Conservation (phyloP, 2,888 invertebrate genomes). For the Nomada fucata region DNA sequence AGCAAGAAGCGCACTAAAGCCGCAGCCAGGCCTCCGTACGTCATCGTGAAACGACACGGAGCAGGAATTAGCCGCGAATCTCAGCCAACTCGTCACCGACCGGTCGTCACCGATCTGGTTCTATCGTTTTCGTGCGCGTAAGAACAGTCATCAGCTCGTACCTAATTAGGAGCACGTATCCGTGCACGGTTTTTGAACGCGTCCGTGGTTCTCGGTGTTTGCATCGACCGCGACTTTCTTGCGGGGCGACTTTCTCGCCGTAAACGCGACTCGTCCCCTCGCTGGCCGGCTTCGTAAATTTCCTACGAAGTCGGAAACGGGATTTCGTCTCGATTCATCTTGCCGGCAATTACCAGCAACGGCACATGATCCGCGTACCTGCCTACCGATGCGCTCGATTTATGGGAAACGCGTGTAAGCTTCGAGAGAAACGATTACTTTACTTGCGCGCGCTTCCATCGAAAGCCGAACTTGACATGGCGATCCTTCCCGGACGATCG, state of each 20-base stretch:
- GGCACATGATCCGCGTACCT: conserved; percentile 72
- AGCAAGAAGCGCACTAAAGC: neutral
- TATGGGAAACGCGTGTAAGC: conserved; percentile 66
- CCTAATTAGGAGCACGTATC: conserved; percentile 70
- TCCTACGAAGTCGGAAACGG: conserved; percentile 72
- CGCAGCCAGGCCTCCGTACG: neutral
- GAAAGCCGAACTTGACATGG: conserved; percentile 60
- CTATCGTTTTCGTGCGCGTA: conserved; percentile 62
- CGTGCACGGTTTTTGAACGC: conserved; percentile 64
- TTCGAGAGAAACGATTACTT: conserved; percentile 67
- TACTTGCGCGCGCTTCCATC: conserved; percentile 61
- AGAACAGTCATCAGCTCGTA: conserved; percentile 66
- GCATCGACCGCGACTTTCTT: conserved; percentile 68
- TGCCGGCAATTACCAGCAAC: conserved; percentile 73
- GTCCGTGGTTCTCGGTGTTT: conserved; percentile 49
- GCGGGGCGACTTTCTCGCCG: conserved; percentile 76
- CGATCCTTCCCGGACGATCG: conserved; percentile 50
- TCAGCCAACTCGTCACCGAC: conserved; percentile 17
- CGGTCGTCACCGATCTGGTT: conserved; percentile 38
- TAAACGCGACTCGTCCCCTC: conserved; percentile 62
- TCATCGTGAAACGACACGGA: conserved; percentile 9
- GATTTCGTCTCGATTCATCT: conserved; percentile 74
- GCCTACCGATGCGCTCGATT: conserved; percentile 66
- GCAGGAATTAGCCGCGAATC: conserved; percentile 51
- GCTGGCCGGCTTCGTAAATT: conserved; percentile 67